These are phyloP conservation scores for Drosophila tropicalis DNA, from an alignment of 1,140 invertebrate genomes.

Conservation along the genomic window DNA sequence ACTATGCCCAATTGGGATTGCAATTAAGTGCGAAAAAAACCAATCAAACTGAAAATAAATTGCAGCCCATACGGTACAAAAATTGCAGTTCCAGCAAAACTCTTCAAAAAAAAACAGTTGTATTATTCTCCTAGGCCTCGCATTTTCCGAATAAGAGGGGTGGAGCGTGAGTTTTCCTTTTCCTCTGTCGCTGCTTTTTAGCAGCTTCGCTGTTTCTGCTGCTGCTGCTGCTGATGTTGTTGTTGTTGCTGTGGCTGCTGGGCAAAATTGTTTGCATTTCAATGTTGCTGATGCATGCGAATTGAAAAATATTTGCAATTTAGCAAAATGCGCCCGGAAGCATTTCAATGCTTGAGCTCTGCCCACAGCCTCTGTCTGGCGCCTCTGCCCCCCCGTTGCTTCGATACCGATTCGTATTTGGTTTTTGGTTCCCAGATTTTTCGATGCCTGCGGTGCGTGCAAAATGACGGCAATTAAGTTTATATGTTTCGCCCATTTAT, in stretches of 20 bases:
- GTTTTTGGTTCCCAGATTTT: constrained; percentile 33
- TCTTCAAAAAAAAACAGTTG: constrained; percentile 1
- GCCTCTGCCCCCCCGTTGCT: constrained; percentile 14
- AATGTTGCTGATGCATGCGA: constrained; percentile 76
- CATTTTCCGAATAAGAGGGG: constrained; percentile 2
- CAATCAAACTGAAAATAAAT: constrained; percentile 76
- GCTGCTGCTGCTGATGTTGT: constrained; percentile 35
- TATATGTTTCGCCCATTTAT: constrained; percentile 22
- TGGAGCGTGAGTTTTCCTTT: background rate
- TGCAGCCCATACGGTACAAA: constrained; percentile 53
- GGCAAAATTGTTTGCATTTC: constrained; percentile 77
- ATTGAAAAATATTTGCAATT: constrained; percentile 81
- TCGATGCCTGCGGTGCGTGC: constrained; percentile 58
- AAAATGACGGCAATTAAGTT: constrained; percentile 71
- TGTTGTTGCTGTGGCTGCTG: constrained; percentile 55
- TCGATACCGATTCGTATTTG: constrained; percentile 47
- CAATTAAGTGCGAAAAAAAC: constrained; percentile 70
- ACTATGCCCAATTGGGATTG: constrained; percentile 44
- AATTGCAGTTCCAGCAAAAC: constrained; percentile 43
- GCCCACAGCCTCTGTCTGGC: background rate
- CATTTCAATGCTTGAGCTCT: constrained; percentile 54
- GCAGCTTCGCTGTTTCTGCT: background rate
- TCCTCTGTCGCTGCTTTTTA: constrained; percentile 8
- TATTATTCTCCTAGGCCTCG: constrained; percentile 8
- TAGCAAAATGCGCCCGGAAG: constrained; percentile 78